A percentile compares a stretch with the other conserved stretches of the same genome.
Conservation (phyloP, 2,113 vertebrate genomes). For the Boulengerochromis microlepis region DNA sequence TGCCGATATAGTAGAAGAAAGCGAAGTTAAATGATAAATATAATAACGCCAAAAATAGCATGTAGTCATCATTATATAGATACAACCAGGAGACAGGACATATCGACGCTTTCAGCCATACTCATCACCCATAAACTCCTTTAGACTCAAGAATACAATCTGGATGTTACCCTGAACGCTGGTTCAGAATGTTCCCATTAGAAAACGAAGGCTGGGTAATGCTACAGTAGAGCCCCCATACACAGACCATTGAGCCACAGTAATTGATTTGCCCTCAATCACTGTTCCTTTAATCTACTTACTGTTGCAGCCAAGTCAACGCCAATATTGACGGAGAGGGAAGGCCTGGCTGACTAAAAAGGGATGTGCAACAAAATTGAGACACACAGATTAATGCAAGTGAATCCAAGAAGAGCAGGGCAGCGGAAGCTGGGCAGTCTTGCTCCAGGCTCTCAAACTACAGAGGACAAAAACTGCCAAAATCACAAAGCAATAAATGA, state of each 20-base stretch:
- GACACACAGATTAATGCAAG: neutral
- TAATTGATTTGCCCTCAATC: slow-evolving; percentile 65
- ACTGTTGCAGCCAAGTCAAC: slow-evolving; percentile 47
- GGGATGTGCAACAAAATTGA: neutral
- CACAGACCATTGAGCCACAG: slow-evolving; percentile 37
- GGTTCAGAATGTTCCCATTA: neutral
- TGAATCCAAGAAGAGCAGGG: neutral
- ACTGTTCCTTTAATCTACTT: slow-evolving; percentile 55
- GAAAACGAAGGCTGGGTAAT: neutral
- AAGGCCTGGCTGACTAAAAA: neutral
- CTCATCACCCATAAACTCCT: neutral
- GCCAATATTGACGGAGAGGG: slow-evolving; percentile 21
- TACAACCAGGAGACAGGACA: neutral
- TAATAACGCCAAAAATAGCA: neutral
- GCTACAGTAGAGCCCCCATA: slow-evolving; percentile 2
- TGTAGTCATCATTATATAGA: neutral
- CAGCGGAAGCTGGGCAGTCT: neutral
- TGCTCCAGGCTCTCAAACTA: rapidly evolving
- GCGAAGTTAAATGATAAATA: neutral
- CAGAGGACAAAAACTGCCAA: neutral
- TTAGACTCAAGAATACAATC: neutral
- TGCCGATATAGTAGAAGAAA: neutral
- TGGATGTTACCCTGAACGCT: neutral
- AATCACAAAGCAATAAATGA: neutral
- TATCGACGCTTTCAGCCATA: neutral